These are phyloP conservation scores for Vireo griseus DNA, from an alignment of 2,797 vertebrate species.

Conservation along the genomic window DNA sequence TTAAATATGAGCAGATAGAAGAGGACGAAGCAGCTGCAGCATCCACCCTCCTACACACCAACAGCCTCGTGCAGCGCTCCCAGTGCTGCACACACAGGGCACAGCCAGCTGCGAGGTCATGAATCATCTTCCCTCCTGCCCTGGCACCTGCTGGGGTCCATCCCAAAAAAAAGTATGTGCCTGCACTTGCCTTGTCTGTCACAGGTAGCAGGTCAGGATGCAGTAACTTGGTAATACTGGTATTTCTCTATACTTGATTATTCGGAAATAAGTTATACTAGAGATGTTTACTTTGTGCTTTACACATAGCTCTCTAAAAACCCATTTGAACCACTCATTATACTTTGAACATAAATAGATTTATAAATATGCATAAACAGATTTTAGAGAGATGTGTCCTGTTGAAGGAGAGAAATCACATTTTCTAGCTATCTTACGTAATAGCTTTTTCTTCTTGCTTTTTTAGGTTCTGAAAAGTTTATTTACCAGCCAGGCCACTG, in stretches of 20 bases:
- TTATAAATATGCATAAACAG: not conserved
- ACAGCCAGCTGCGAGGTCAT: not conserved
- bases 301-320: not conserved
- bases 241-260: not conserved
- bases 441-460: slow-evolving; percentile 14
- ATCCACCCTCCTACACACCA: not conserved
- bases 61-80: not conserved
- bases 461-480: slow-evolving; percentile 87
- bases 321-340: not conserved
- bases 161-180: not conserved
- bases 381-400: not conserved
- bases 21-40: not conserved
- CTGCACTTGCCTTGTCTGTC: not conserved
- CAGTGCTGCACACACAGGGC: not conserved
- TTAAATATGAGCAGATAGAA: not conserved
- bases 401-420: not conserved
- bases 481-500: slow-evolving; percentile 90
- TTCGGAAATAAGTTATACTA: not conserved
- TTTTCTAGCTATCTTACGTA: not conserved
- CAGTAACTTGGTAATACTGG: not conserved
- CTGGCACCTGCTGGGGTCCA: not conserved
- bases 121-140: not conserved
- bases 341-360: not conserved
- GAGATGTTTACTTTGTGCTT: not conserved
- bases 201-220: not conserved